A percentile compares a stretch with the other conserved stretches of the same genome.
Conservation (phyloP, 2,797 vertebrate genomes). For the Ctenosaura bakeri region DNA sequence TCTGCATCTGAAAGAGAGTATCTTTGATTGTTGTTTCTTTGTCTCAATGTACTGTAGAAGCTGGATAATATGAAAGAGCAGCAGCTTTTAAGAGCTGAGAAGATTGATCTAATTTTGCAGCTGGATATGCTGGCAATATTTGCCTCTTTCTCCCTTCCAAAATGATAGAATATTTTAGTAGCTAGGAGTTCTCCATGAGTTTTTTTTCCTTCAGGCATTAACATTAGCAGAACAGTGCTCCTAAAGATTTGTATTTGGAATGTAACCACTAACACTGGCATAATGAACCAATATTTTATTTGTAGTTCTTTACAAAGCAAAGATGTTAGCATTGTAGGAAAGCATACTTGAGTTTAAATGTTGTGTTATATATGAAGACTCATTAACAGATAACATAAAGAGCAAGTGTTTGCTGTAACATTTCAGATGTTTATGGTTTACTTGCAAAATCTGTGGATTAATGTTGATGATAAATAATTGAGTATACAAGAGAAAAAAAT, state of each 20-base stretch:
- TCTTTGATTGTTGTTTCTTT: constrained; percentile 56
- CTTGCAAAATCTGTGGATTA: background rate
- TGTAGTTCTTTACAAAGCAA: constrained; percentile 32
- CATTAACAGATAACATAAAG: background rate
- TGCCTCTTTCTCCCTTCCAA: constrained; percentile 48
- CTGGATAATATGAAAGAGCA: constrained; percentile 54
- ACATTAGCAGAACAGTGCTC: constrained; percentile 16
- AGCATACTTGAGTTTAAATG: background rate
- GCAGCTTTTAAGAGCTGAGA: constrained; percentile 52
- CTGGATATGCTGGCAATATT: constrained; percentile 58
- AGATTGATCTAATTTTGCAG: constrained; percentile 54
- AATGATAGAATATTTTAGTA: constrained; percentile 63
- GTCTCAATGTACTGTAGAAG: constrained; percentile 27
- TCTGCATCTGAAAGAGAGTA: constrained; percentile 30
- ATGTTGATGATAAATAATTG: background rate
- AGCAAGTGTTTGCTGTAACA: background rate
- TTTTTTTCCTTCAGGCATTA: background rate
- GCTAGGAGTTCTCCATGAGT: background rate
- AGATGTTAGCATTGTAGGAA: background rate
- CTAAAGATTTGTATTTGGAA: constrained; percentile 39
- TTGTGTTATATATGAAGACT: constrained; percentile 21
- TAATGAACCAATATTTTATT: background rate
- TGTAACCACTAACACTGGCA: background rate
- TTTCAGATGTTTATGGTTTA: constrained; percentile 27
- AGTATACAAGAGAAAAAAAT: background rate